These are phyloP conservation scores for Podiceps cristatus DNA, from an alignment of 2,113 vertebrate species.

Conservation along the genomic window DNA sequence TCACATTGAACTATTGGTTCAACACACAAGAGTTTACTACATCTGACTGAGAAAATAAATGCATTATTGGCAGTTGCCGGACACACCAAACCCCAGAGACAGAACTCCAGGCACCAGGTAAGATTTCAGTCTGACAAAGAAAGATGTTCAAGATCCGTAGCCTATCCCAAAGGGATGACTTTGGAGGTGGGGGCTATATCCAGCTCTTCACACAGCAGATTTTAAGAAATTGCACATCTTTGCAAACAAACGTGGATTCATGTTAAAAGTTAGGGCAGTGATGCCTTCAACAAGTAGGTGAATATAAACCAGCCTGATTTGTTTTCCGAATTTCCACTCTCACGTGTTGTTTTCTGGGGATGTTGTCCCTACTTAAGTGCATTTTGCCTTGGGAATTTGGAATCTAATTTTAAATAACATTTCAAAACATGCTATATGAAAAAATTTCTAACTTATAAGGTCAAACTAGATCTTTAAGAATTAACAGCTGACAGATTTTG, in stretches of 20 bases:
- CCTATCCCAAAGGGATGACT: neutral
- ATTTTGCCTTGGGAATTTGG: neutral
- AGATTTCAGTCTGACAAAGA: neutral
- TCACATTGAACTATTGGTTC: neutral
- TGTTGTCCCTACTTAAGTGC: neutral
- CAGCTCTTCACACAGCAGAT: neutral
- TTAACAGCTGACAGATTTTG: neutral
- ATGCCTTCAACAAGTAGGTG: neutral
- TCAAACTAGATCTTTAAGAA: neutral
- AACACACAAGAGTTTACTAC: neutral
- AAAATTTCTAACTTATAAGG: neutral
- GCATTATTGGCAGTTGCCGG: neutral
- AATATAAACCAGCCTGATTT: neutral
- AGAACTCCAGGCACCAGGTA: neutral
- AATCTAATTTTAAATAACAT: neutral
- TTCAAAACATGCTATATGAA: neutral
- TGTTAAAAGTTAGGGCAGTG: neutral
- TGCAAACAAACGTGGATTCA: neutral
- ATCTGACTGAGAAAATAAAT: neutral
- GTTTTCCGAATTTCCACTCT: neutral
- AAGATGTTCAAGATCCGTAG: neutral
- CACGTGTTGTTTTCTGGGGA: neutral
- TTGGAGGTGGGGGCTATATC: neutral
- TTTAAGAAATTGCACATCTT: neutral
- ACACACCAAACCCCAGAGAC: neutral